Evolutionary conservation across 2,797 vertebrate species (phyloP).

Genomic region (Argya squamiceps): DNA sequence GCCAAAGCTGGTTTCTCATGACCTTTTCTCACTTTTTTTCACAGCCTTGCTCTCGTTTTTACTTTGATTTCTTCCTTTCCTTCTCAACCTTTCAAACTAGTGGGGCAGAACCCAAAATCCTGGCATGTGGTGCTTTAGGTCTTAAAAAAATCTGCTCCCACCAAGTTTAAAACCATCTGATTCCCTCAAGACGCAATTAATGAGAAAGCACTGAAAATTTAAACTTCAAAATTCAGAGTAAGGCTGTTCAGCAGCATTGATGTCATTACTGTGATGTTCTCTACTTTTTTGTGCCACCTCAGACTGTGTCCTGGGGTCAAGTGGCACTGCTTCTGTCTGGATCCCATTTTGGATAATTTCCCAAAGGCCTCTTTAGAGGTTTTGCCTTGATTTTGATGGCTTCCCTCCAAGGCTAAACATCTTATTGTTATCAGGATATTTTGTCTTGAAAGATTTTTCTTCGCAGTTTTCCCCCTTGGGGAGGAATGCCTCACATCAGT

Average conservation of each 20-base stretch:
- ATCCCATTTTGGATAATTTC: not conserved
- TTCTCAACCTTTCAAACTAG: not conserved
- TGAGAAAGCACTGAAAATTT: not conserved
- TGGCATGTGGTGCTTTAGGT: not conserved
- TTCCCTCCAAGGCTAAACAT: not conserved
- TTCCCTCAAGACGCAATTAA: not conserved
- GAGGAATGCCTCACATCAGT: not conserved
- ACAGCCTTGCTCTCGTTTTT: not conserved
- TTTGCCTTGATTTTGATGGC: not conserved
- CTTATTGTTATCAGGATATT: not conserved
- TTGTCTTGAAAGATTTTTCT: not conserved
- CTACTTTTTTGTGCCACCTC: not conserved
- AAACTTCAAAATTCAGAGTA: not conserved
- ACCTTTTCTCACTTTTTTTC: not conserved
- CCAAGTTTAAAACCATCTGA: not conserved
- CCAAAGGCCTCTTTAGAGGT: not conserved
- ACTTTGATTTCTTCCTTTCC: not conserved
- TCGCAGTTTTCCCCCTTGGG: not conserved
- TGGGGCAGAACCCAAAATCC: not conserved
- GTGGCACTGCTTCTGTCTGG: not conserved
- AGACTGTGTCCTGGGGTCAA: not conserved
- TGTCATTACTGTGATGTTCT: not conserved
- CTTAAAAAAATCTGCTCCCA: not conserved
- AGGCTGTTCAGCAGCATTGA: not conserved
- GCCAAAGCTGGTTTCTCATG: not conserved